Conservation (phyloP, 2,888 invertebrate genomes). For the Monochamus alternatus region DNA sequence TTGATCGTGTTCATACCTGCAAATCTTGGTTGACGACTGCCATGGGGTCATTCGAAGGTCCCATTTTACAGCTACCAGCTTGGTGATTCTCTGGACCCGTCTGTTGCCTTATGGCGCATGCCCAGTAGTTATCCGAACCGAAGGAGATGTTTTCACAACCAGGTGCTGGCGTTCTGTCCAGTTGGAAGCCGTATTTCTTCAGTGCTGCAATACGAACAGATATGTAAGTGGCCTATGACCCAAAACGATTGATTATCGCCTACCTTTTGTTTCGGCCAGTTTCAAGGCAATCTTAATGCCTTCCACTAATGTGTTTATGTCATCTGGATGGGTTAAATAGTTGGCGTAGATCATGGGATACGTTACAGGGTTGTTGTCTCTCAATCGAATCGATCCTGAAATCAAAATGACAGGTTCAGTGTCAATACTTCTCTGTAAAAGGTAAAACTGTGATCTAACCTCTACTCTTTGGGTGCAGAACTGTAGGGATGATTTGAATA, state of each 20-base stretch:
- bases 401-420: constrained; percentile 51
- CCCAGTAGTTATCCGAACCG: constrained; percentile 79
- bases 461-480: constrained; percentile 89
- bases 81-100: constrained; percentile 80
- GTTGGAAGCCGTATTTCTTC: constrained; percentile 80
- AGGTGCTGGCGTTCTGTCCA: constrained; percentile 81
- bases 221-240: background rate
- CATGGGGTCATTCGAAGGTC: constrained; percentile 72
- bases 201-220: constrained; percentile 64
- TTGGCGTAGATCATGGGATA: constrained; percentile 91
- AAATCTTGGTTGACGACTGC: constrained; percentile 74
- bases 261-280: constrained; percentile 80
- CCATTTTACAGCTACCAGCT: constrained; percentile 79
- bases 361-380: constrained; percentile 83
- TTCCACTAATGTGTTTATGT: constrained; percentile 85
- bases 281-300: constrained; percentile 86
- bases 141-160: constrained; percentile 85
- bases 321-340: constrained; percentile 84
- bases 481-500: constrained; percentile 85
- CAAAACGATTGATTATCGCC: constrained; percentile 46
- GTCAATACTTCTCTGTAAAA: background rate
- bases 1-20: constrained; percentile 58
- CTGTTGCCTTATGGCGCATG: constrained; percentile 74
- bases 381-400: constrained; percentile 73
- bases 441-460: constrained; percentile 71